Base-by-base conservation (phyloP, 2,113 vertebrate species). In the Eurypyga helias region DNA sequence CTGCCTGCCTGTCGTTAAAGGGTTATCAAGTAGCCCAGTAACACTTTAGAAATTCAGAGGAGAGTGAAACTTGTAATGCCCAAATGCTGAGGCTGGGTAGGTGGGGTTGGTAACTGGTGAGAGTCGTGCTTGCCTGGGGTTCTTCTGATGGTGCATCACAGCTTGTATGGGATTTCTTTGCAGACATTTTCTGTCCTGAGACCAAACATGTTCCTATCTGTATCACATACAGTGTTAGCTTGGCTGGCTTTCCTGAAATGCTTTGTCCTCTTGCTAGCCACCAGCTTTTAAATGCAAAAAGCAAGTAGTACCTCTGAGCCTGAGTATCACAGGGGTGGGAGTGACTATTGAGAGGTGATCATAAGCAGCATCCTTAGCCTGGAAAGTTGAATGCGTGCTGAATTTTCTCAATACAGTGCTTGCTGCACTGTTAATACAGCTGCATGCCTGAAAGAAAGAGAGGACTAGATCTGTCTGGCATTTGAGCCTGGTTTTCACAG, bases 211-310 rank as follows among this genome's bases (percentile, higher is more conserved):
- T 85, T 24, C 75, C 23, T 26, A 65, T 18, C 46, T n/a, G 6
- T 25, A 20, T 55, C 0, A 0, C 48, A 14, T 3, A 17, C 15
- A 36, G n/a, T 16, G 18, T 18, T 48, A 61, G 25, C 87, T 76
- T 29, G n/a, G 25, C 28, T 80, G 82, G 17, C 8, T 45, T 89
- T 67, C 66, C 75, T 33, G n/a, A 34, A 61, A 43, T 29, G 10
- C 10, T 4, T 31, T 34, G 25, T 46, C 19, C 41, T 72, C n/a
- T 60, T 61, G 20, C 18, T 33, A 80, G 31, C 49, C 24, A 88
- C 14, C 13, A 52, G 36, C 60, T 57, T 72, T 45, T 41, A 46
- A 49, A 31, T 21, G 25, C 13, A 20, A 46, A 86, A 65, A 86
- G 24, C 13, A n/a, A 87, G 41, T 7, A 9, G 6, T 41, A 11